phyloP scores from a whole-genome alignment of 2,113 vertebrate genomes.

The Eurypyga helias region DNA sequence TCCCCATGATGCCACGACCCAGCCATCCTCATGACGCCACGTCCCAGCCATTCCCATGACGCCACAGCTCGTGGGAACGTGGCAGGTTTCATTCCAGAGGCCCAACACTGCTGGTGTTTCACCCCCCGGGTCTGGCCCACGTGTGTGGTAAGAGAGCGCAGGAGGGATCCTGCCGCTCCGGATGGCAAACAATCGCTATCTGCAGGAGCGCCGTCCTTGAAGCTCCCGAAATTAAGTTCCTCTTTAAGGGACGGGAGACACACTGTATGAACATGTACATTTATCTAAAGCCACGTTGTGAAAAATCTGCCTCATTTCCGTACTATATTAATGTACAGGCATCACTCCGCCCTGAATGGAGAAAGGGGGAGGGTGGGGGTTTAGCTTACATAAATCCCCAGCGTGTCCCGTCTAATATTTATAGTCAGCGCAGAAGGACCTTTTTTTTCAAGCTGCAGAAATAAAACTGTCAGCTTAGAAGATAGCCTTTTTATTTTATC shows the following conservation, averaged over 20 bases:
- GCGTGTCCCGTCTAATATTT: constrained; percentile 53
- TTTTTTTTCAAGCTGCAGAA: constrained; percentile 32
- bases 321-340: neutral
- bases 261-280: neutral
- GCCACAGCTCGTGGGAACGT: neutral
- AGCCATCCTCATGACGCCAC: accelerated
- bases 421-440: constrained; percentile 31
- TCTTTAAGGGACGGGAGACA: neutral
- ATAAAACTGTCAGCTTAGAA: constrained; percentile 64
- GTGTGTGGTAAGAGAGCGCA: accelerated
- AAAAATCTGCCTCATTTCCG: neutral
- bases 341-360: neutral
- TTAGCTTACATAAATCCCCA: constrained; percentile 42
- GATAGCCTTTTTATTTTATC: constrained; percentile 49
- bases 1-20: accelerated
- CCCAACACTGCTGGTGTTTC: neutral
- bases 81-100: neutral
- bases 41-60: accelerated
- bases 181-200: accelerated
- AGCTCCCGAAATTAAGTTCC: neutral
- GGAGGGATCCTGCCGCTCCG: neutral
- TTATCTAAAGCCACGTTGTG: neutral
- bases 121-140: neutral
- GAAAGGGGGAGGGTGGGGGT: constrained; percentile 18
- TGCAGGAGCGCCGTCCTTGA: neutral